Evolutionary conservation across 1,140 invertebrate species (phyloP).

Genomic region (Hycleus phaleratus): DNA sequence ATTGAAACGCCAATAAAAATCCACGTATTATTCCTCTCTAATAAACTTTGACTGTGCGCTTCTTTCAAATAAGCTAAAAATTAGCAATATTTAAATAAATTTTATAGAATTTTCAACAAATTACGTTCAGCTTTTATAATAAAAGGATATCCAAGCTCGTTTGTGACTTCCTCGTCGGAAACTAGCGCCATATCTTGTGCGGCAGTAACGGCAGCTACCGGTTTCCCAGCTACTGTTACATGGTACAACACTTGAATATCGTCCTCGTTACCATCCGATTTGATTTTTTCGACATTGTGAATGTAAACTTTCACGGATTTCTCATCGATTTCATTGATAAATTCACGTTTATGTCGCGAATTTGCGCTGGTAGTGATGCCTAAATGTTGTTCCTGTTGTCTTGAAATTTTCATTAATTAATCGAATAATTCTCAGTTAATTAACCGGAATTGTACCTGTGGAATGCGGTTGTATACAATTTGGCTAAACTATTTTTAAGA

Average conservation of each 20-base stretch:
- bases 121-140: slow-evolving; percentile 77
- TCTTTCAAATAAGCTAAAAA: slow-evolving; percentile 62
- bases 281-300: slow-evolving; percentile 42
- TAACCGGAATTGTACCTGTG: slow-evolving; percentile 43
- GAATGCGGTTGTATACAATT: slow-evolving; percentile 57
- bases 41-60: slow-evolving; percentile 53
- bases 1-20: slow-evolving; percentile 54
- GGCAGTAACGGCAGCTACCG: slow-evolving; percentile 67
- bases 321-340: slow-evolving; percentile 17
- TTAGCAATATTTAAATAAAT: background rate
- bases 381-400: slow-evolving; percentile 62
- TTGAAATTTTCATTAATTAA: slow-evolving; percentile 35
- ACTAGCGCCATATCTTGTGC: slow-evolving; percentile 71
- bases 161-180: slow-evolving; percentile 61
- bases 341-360: slow-evolving; percentile 23
- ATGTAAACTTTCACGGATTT: slow-evolving; percentile 43
- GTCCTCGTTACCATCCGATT: slow-evolving; percentile 33
- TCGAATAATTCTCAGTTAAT: background rate
- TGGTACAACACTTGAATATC: slow-evolving; percentile 61
- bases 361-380: slow-evolving; percentile 43
- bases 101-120: slow-evolving; percentile 26
- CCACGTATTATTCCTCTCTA: slow-evolving; percentile 53
- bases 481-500: slow-evolving; percentile 52
- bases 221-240: slow-evolving; percentile 65
- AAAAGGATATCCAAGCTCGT: slow-evolving; percentile 63